Evolutionary conservation across 2,113 vertebrate species (phyloP).

Genomic region (Vidua macroura): DNA sequence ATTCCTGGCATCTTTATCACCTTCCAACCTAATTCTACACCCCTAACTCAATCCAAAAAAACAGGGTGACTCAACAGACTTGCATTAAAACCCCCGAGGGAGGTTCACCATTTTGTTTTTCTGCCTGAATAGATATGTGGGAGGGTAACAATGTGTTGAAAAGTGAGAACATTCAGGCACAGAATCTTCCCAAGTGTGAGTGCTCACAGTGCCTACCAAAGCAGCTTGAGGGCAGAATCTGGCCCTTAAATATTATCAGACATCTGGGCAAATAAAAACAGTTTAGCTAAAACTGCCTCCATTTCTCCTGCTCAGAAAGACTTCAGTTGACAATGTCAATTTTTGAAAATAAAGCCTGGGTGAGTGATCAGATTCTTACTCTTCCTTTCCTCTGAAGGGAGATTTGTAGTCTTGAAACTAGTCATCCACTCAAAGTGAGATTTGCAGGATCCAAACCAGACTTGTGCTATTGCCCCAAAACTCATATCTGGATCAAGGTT

Average conservation of each 20-base stretch:
- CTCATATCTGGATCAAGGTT: neutral
- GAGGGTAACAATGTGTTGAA: slow-evolving; percentile 55
- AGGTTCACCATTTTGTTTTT: slow-evolving; percentile 47
- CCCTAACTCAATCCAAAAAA: slow-evolving; percentile 22
- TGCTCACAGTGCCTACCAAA: slow-evolving; percentile 6
- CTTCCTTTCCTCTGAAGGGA: neutral
- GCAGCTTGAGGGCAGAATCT: slow-evolving; percentile 5
- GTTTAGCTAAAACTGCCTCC: neutral
- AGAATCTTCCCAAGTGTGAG: slow-evolving; percentile 36
- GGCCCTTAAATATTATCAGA: slow-evolving; percentile 37
- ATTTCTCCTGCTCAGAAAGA: slow-evolving; percentile 15
- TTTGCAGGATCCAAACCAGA: neutral
- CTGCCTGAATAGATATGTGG: slow-evolving; percentile 40
- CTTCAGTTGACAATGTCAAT: neutral
- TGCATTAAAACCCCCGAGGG: slow-evolving; percentile 45
- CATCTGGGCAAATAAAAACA: slow-evolving; percentile 26
- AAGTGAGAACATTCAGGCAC: slow-evolving; percentile 56
- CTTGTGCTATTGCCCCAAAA: neutral
- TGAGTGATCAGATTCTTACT: neutral
- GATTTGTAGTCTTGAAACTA: slow-evolving; percentile 5
- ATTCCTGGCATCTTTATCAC: neutral
- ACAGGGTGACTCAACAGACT: slow-evolving; percentile 33
- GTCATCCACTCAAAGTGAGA: neutral
- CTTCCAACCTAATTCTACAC: neutral
- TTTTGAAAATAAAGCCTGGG: slow-evolving; percentile 7